Evolutionary conservation across 2,113 vertebrate genomes (phyloP).

Genomic region (Sitta europaea): DNA sequence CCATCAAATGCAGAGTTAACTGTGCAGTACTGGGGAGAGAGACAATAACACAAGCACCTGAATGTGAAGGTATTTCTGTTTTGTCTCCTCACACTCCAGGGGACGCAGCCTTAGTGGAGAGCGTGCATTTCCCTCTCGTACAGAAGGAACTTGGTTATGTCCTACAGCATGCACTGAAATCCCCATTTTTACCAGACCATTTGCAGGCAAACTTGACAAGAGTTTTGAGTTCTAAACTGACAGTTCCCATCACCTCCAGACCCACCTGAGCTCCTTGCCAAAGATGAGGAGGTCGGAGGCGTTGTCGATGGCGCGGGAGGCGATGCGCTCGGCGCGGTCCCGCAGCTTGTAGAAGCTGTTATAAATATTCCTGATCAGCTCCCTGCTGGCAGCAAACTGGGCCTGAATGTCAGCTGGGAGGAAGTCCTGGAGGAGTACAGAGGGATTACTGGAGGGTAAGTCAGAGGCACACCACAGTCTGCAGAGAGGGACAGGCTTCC

Average conservation of each 20-base stretch:
- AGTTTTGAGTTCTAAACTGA: not conserved
- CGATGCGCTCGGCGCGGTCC: slow-evolving; percentile 88
- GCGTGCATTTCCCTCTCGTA: not conserved
- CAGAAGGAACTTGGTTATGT: not conserved
- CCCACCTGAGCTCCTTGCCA: slow-evolving; percentile 91
- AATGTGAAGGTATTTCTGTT: not conserved
- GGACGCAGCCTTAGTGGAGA: not conserved
- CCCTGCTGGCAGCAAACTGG: slow-evolving; percentile 88
- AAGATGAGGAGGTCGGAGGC: slow-evolving; percentile 90
- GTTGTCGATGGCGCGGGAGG: slow-evolving; percentile 86
- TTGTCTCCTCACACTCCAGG: not conserved
- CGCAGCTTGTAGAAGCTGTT: slow-evolving; percentile 91
- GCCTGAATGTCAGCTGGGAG: slow-evolving; percentile 91
- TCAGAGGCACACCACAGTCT: not conserved
- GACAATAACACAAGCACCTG: not conserved
- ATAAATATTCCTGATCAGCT: slow-evolving; percentile 91
- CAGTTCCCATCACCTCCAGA: not conserved
- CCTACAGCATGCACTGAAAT: not conserved
- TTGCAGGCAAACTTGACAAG: not conserved
- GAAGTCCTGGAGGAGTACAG: slow-evolving; percentile 80
- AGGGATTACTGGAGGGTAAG: not conserved
- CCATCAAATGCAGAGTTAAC: not conserved
- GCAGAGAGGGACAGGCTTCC: not conserved
- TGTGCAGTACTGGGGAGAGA: not conserved
- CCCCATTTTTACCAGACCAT: not conserved